Conservation (phyloP, 64 coral and sea anemone genomes). For the Acropora tenuis region DNA sequence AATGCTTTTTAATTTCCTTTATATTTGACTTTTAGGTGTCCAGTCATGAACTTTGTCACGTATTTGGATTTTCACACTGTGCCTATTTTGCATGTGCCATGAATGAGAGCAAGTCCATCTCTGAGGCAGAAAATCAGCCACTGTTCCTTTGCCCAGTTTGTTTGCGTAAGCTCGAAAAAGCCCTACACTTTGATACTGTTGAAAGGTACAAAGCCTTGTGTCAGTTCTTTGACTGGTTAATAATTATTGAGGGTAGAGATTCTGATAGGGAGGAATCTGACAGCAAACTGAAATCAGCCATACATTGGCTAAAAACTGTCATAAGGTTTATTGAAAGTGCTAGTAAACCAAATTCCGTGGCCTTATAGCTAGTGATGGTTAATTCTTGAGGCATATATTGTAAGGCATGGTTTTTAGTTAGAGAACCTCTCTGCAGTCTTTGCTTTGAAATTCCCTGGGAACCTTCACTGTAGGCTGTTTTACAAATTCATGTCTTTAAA, state of each 20-base stretch:
- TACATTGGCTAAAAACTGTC: slow-evolving; percentile 12
- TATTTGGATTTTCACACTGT: slow-evolving; percentile 89
- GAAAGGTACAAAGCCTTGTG: slow-evolving; percentile 43
- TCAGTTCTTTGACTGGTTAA: slow-evolving; percentile 15
- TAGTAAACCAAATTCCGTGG: background rate
- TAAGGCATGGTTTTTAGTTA: no score
- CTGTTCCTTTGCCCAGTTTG: slow-evolving; percentile 90
- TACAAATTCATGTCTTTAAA: no score
- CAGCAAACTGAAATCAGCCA: background rate
- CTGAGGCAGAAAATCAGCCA: slow-evolving; percentile 85
- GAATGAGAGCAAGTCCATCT: slow-evolving; percentile 83
- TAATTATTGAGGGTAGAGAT: no score
- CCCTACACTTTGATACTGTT: slow-evolving; percentile 67
- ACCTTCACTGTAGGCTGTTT: no score
- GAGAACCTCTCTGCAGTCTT: no score
- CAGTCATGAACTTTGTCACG: slow-evolving; percentile 93
- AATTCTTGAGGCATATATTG: no score
- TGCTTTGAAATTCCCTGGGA: no score
- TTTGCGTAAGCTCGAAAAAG: slow-evolving; percentile 89
- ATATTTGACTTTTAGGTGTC: slow-evolving; percentile 63
- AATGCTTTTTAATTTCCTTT: background rate
- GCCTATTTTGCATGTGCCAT: slow-evolving; percentile 94
- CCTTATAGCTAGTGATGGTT: no score
- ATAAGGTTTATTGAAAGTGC: slow-evolving; percentile 6
- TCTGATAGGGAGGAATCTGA: background rate